Percentiles rank a stretch among this genome's conserved stretches.
Evolutionary conservation across 1,140 invertebrate species (phyloP).

Genomic region (Pararge aegeria): DNA sequence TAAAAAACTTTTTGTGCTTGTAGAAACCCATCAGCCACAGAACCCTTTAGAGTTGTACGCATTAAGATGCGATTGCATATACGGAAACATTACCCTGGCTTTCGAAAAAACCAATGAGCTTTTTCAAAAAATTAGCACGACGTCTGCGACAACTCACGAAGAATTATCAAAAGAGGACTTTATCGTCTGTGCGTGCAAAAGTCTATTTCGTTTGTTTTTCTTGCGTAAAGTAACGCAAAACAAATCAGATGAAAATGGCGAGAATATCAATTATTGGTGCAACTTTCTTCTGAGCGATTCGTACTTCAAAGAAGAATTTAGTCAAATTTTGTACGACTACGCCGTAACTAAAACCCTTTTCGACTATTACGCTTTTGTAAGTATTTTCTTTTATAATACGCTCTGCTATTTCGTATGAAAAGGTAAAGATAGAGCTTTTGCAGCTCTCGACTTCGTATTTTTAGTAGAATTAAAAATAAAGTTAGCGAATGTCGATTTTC

Average conservation of each 20-base stretch:
- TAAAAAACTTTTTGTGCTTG: slow-evolving; percentile 18
- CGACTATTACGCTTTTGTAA: slow-evolving; percentile 55
- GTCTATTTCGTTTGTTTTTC: not conserved
- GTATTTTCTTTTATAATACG: slow-evolving; percentile 29
- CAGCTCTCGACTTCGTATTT: too few relatives aligned
- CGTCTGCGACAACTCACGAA: not conserved
- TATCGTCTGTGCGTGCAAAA: not conserved
- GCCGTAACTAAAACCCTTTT: slow-evolving; percentile 34
- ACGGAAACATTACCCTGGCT: slow-evolving; percentile 42
- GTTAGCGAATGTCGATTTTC: too few relatives aligned
- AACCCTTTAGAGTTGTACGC: slow-evolving; percentile 32
- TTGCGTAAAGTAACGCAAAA: not conserved
- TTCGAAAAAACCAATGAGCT: slow-evolving; percentile 37
- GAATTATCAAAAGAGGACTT: not conserved
- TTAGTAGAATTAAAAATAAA: too few relatives aligned
- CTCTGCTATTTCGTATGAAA: too few relatives aligned
- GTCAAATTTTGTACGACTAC: slow-evolving; percentile 38
- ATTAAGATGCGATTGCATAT: slow-evolving; percentile 40
- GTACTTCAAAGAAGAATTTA: slow-evolving; percentile 13
- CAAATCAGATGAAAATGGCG: not conserved
- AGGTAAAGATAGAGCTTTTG: too few relatives aligned
- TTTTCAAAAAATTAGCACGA: not conserved
- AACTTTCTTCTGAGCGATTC: not conserved
- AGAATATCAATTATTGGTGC: not conserved
- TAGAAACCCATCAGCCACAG: not conserved